A percentile compares a stretch with the other conserved stretches of the same genome.
These are phyloP conservation scores for Acanthurus leucopareius DNA, from an alignment of 2,797 vertebrate species.

Conservation along the genomic window DNA sequence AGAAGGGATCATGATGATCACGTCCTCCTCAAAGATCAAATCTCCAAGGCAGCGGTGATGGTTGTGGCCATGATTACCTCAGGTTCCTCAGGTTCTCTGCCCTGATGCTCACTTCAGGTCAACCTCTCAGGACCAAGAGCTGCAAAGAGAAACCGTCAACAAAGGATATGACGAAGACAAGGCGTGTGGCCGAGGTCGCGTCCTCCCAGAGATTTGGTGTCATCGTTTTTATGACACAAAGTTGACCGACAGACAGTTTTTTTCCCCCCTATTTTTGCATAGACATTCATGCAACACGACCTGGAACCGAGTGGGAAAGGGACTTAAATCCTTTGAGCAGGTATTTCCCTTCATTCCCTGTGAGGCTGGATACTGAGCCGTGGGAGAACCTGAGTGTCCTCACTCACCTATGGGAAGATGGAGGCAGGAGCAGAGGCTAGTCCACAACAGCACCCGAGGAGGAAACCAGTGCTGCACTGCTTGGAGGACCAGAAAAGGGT, in stretches of 20 bases:
- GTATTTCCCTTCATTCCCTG: conserved; percentile 63
- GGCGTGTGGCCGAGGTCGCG: conserved; percentile 59
- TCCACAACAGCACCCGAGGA: conserved; percentile 91
- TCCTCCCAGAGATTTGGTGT: conserved; percentile 55
- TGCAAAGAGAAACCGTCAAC: conserved; percentile 58
- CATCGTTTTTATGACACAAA: conserved; percentile 67
- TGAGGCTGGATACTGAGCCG: conserved; percentile 69
- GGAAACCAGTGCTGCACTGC: conserved; percentile 92
- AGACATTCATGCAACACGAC: conserved; percentile 68
- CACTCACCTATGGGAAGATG: conserved; percentile 88
- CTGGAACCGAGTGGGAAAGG: conserved; percentile 57
- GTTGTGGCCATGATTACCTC: conserved; percentile 66
- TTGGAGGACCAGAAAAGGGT: conserved; percentile 99
- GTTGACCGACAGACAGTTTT: conserved; percentile 73
- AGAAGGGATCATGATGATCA: conserved; percentile 83
- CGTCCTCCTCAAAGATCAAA: conserved; percentile 82
- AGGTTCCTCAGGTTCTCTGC: conserved; percentile 52
- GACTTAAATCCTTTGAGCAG: conserved; percentile 71
- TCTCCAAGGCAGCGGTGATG: conserved; percentile 83
- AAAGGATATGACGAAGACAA: conserved; percentile 55
- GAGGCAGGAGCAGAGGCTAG: conserved; percentile 90
- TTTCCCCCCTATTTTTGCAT: conserved; percentile 36
- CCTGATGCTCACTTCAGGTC: conserved; percentile 66
- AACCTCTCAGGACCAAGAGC: conserved; percentile 60
- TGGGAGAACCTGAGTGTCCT: conserved; percentile 57